Percentiles rank a stretch among this genome's conserved stretches.
phyloP scores from a whole-genome alignment of 2,797 vertebrate species.

The Hemitrygon akajei region DNA sequence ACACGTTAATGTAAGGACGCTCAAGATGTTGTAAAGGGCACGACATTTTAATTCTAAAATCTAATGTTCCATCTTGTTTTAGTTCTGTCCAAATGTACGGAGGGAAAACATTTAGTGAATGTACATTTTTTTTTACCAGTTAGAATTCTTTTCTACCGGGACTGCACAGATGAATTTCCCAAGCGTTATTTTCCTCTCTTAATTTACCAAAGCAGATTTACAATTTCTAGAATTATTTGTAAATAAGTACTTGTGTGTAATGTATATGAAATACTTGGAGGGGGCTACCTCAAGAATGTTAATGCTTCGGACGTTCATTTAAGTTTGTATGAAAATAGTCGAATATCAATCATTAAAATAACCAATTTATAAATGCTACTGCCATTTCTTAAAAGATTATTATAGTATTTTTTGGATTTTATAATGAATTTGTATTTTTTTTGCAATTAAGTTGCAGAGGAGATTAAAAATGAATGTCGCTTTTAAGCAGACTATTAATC shows the following conservation, averaged over 20 bases:
- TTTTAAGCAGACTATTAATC: background rate
- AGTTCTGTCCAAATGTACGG: background rate
- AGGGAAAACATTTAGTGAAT: background rate
- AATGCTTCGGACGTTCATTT: background rate
- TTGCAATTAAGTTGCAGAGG: background rate
- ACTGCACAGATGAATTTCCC: background rate
- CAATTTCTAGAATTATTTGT: background rate
- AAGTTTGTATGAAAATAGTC: background rate
- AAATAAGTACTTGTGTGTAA: background rate
- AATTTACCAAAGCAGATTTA: slow-evolving; percentile 24
- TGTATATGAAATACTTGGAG: background rate
- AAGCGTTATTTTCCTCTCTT: background rate
- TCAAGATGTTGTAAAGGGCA: too few relatives aligned
- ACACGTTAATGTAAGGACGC: too few relatives aligned
- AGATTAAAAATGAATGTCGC: slow-evolving; percentile 5
- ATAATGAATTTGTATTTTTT: slow-evolving; percentile 27
- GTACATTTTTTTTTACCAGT: background rate
- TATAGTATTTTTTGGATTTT: slow-evolving; percentile 25
- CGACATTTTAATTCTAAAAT: too few relatives aligned
- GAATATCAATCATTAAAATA: background rate
- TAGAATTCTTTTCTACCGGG: background rate
- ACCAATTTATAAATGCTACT: slow-evolving; percentile 24
- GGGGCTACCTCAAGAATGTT: slow-evolving; percentile 3
- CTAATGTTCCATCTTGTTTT: background rate
- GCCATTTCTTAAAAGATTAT: slow-evolving; percentile 3